These are phyloP conservation scores for Lithophane ornitopus DNA, from an alignment of 2,888 invertebrate genomes.

Conservation along the genomic window DNA sequence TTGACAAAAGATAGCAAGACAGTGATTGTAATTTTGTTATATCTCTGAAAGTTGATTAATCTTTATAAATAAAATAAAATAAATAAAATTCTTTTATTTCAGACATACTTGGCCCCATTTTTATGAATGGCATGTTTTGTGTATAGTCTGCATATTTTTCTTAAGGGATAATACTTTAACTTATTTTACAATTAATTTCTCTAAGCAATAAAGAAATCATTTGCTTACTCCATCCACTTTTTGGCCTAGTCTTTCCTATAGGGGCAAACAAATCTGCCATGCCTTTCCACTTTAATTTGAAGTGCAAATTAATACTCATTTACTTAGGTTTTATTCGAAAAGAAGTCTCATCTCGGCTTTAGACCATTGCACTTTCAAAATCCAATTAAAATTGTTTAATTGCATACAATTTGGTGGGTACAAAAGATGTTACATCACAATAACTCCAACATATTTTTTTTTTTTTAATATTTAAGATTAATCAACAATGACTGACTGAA, in stretches of 20 bases:
- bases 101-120: too few relatives aligned
- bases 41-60: slow-evolving; percentile 1
- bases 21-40: slow-evolving; percentile 23
- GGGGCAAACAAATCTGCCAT: not conserved
- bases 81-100: too few relatives aligned
- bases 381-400: too few relatives aligned
- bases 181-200: not conserved
- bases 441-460: not conserved
- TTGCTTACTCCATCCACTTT: not conserved
- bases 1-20: slow-evolving; percentile 21
- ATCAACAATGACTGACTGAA: slow-evolving; percentile 4
- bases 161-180: not conserved
- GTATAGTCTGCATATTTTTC: not conserved
- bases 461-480: not conserved
- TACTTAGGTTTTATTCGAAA: not conserved
- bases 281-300: not conserved
- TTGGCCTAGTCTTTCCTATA: not conserved
- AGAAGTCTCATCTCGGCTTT: not conserved
- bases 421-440: not conserved
- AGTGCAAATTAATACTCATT: not conserved
- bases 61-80: too few relatives aligned
- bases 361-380: too few relatives aligned
- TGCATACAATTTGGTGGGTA: too few relatives aligned
- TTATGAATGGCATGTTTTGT: slow-evolving; percentile 7
- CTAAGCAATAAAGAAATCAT: not conserved